These are phyloP conservation scores for Ormia ochracea DNA, from an alignment of 2,888 invertebrate species.

Conservation along the genomic window DNA sequence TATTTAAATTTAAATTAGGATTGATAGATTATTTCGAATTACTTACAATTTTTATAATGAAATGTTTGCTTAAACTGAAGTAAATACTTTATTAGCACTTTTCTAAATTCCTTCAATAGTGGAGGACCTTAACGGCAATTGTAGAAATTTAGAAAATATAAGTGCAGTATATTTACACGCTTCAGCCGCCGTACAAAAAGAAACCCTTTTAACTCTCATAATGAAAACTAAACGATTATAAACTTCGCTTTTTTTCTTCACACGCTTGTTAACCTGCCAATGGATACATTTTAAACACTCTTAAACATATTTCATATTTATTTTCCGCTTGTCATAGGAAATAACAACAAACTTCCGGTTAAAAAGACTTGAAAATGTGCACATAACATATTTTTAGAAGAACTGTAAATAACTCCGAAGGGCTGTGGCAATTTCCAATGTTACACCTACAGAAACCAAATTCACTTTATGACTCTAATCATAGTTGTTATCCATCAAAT, in stretches of 20 bases:
- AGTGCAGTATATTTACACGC: no score
- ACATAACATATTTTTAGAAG: conserved; percentile 12
- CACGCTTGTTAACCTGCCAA: conserved; percentile 4
- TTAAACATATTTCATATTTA: conserved; percentile 1
- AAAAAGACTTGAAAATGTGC: neutral
- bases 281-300: neutral
- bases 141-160: no score
- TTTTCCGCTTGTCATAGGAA: conserved; percentile 16
- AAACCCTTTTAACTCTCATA: no score
- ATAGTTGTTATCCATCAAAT: conserved; percentile 68
- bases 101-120: no score
- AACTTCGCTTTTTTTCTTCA: neutral
- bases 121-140: no score
- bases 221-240: neutral
- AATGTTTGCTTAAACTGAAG: no score
- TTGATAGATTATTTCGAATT: no score
- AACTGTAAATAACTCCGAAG: conserved; percentile 27
- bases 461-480: conserved; percentile 39
- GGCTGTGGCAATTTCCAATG: conserved; percentile 26
- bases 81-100: no score
- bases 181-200: no score
- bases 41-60: no score
- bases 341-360: conserved; percentile 35
- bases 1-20: no score
- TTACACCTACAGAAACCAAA: conserved; percentile 29